These are phyloP conservation scores for Augochlorella aurata DNA, from an alignment of 2,888 invertebrate species.

Conservation along the genomic window DNA sequence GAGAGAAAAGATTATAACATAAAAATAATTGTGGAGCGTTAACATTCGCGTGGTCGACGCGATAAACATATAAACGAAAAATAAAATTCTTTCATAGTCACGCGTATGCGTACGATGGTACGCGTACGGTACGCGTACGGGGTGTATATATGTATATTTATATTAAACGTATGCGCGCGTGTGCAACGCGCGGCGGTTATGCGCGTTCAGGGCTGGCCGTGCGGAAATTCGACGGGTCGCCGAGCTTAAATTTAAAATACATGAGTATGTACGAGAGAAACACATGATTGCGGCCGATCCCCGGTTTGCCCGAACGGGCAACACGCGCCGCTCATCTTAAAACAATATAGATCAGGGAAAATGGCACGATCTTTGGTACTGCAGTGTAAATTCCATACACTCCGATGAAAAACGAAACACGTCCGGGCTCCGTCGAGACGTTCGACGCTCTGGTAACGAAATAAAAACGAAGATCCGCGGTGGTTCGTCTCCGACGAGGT, in stretches of 20 bases:
- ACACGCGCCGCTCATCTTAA: not conserved
- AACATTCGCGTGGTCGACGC: constrained; percentile 39
- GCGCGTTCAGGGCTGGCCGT: not conserved
- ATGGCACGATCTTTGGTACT: constrained; percentile 35
- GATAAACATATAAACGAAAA: constrained; percentile 46
- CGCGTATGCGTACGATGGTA: constrained; percentile 23
- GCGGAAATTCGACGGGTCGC: constrained; percentile 66
- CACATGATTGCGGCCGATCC: not conserved
- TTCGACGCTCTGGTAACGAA: constrained; percentile 12
- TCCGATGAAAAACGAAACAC: not conserved
- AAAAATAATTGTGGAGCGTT: constrained; percentile 41
- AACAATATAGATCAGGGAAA: constrained; percentile 14
- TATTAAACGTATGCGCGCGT: not conserved
- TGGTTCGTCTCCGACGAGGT: no score
- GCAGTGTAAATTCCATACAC: not conserved
- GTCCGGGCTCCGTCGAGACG: not conserved
- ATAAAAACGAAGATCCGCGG: no score
- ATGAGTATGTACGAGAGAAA: constrained; percentile 67
- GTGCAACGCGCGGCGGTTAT: not conserved
- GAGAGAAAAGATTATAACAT: constrained; percentile 53
- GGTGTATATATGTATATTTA: constrained; percentile 21
- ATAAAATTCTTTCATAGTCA: constrained; percentile 37
- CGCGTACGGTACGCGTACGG: constrained; percentile 10
- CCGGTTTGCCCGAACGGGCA: not conserved
- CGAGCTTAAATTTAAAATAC: constrained; percentile 64